Evolutionary conservation across 2,113 vertebrate species (phyloP), one percentile per base, ranked within the genome.

Genomic region (Rana temporaria): DNA sequence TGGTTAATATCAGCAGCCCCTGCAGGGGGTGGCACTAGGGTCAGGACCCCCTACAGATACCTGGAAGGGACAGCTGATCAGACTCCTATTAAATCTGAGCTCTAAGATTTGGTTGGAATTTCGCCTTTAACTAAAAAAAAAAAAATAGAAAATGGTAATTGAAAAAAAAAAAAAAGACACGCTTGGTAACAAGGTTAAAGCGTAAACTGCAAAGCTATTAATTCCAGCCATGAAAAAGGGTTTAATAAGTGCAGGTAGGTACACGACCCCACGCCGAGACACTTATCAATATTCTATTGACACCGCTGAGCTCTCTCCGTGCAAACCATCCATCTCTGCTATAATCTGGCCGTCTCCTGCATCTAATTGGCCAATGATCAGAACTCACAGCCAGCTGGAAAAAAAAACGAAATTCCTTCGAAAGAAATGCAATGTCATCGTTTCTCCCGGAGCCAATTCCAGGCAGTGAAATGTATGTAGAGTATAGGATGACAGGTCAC

Each of bases 341-440:
- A 38, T 59, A 75, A 75, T 75, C 34, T 75, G 30, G 11, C 55
- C n/a, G 72, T 75, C 72, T 75, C 72, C 30, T 60, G 72, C 32
- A 75, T 75, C 30, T 75, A 42, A 75, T 75, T 75, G 56, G 72
- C 56, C 57, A 62, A 75, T 34, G 57, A 24, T 75, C 57, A 75
- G 70, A 73, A 73, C 17, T 18, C 57, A 19, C 52, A 38, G 73
- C 59, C 59, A 60, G 32, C 42, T 32, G 34, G 42, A 22, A 52
- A 17, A 48, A 62, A 20, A 52, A 17, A 48, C 34, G 5, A 48
- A 62, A 76, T 3, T 8, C 48, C 22, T 38, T 22, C 1, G 38
- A 65, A 55, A 63, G 19, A 19, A 63, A 24, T 16, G 34, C 38
- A 53, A 8, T 5, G 14, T 52, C 34, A 77, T 42, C 32, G 64